phyloP scores from a whole-genome alignment of 2,113 vertebrate genomes.

The Mionectes macconnelli region DNA sequence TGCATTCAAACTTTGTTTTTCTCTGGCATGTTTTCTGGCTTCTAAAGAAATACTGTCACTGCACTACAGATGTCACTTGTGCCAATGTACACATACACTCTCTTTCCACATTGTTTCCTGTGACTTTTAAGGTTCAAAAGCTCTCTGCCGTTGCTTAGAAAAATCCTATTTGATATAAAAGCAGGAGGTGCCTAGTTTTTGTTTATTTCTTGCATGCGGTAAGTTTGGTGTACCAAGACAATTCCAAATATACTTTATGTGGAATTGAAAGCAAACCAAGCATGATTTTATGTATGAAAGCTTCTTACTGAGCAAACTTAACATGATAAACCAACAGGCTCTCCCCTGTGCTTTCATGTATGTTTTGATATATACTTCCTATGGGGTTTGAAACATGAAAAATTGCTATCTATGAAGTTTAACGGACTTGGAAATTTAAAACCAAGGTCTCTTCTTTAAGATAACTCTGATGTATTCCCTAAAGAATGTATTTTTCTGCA shows the following conservation, averaged over 20 bases:
- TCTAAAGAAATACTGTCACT: not conserved
- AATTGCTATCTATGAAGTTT: not conserved
- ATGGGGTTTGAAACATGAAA: slow-evolving; percentile 31
- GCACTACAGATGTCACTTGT: slow-evolving; percentile 14
- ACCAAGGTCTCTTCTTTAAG: not conserved
- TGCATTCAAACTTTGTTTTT: not conserved
- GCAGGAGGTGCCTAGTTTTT: not conserved
- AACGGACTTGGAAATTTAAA: slow-evolving; percentile 14
- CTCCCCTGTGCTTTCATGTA: not conserved
- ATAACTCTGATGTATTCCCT: not conserved
- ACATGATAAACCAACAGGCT: not conserved
- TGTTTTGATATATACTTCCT: slow-evolving; percentile 6
- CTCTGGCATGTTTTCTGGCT: not conserved
- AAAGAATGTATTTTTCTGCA: not conserved
- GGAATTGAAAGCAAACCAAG: not conserved
- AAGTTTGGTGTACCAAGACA: not conserved
- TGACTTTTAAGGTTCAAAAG: slow-evolving; percentile 36
- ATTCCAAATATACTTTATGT: not conserved
- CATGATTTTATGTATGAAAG: not conserved
- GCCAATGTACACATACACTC: slow-evolving; percentile 62
- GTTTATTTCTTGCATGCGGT: not conserved
- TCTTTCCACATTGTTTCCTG: slow-evolving; percentile 28
- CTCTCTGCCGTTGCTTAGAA: not conserved
- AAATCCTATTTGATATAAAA: not conserved
- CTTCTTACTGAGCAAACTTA: not conserved